A percentile compares a stretch with the other conserved stretches of the same genome.
These are phyloP conservation scores for Bursaphelenchus mucronatus DNA, from an alignment of 1,140 invertebrate species.

Conservation along the genomic window DNA sequence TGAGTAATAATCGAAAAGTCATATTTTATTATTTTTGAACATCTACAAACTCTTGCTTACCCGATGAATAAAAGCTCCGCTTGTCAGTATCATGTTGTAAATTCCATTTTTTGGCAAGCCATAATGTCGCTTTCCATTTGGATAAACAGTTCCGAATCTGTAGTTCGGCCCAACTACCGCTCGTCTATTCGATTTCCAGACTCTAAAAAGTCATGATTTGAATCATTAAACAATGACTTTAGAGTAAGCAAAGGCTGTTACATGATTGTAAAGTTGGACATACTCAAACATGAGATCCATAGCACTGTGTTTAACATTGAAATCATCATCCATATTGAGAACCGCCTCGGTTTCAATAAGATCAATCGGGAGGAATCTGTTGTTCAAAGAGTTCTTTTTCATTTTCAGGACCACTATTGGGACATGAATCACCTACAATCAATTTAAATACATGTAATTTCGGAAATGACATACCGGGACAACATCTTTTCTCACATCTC, in stretches of 20 bases:
- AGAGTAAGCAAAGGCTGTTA: not conserved
- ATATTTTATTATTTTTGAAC: too few relatives aligned
- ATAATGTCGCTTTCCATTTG: too few relatives aligned
- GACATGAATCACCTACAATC: constrained; percentile 3
- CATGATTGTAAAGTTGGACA: not conserved
- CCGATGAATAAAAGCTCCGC: constrained; percentile 36
- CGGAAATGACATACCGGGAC: not conserved
- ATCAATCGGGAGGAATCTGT: constrained; percentile 20
- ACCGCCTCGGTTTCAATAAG: constrained; percentile 22
- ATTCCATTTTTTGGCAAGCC: too few relatives aligned
- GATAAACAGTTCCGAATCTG: not conserved
- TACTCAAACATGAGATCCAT: constrained; percentile 12
- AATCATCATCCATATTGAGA: constrained; percentile 26
- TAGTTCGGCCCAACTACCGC: constrained; percentile 35
- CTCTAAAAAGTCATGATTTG: constrained; percentile 5
- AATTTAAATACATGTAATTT: too few relatives aligned
- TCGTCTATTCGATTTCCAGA: constrained; percentile 20
- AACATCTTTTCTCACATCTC: constrained; percentile 52
- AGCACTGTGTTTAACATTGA: constrained; percentile 2
- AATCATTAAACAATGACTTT: not conserved
- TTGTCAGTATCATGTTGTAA: constrained; percentile 37
- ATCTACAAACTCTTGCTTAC: constrained; percentile 9
- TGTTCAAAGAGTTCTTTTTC: constrained; percentile 21
- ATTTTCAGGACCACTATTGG: constrained; percentile 18
- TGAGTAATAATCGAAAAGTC: too few relatives aligned